phyloP scores from a whole-genome alignment of 2,888 invertebrate species.

The Eledona agricola region DNA sequence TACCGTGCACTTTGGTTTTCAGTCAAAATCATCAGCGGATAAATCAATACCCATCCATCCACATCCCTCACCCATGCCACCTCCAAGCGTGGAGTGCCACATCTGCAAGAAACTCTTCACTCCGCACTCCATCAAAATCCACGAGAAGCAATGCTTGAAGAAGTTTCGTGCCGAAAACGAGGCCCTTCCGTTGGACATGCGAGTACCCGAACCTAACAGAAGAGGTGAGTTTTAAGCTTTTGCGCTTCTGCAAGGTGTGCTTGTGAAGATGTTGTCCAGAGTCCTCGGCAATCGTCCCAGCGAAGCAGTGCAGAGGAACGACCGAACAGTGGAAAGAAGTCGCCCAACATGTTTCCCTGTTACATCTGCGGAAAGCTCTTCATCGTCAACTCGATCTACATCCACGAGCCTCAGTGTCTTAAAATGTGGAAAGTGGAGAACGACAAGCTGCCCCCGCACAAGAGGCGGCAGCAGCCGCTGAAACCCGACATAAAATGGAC shows the following conservation, averaged over 20 bases:
- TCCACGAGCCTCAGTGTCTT: conserved; percentile 74
- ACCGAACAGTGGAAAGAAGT: conserved; percentile 45
- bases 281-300: neutral
- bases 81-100: conserved; percentile 66
- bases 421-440: conserved; percentile 72
- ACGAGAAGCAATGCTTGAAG: conserved; percentile 73
- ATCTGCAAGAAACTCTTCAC: conserved; percentile 74
- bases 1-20: conserved; percentile 28
- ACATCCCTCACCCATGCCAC: conserved; percentile 40
- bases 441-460: conserved; percentile 66
- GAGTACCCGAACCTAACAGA: conserved; percentile 38
- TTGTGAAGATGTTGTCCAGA: conserved; percentile 6
- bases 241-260: neutral
- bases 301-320: conserved; percentile 36
- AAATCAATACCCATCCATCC: conserved; percentile 14
- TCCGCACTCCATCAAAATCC: conserved; percentile 69
- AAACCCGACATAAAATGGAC: conserved; percentile 66
- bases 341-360: conserved; percentile 64
- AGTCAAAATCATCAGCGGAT: conserved; percentile 53
- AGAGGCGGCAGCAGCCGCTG: conserved; percentile 66
- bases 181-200: conserved; percentile 63
- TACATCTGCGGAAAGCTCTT: conserved; percentile 74
- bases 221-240: conserved; percentile 39
- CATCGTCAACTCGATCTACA: conserved; percentile 68
- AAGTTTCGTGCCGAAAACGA: conserved; percentile 71